These are phyloP conservation scores for Tachysurus fulvidraco DNA, from an alignment of 2,113 vertebrate genomes.

Conservation along the genomic window DNA sequence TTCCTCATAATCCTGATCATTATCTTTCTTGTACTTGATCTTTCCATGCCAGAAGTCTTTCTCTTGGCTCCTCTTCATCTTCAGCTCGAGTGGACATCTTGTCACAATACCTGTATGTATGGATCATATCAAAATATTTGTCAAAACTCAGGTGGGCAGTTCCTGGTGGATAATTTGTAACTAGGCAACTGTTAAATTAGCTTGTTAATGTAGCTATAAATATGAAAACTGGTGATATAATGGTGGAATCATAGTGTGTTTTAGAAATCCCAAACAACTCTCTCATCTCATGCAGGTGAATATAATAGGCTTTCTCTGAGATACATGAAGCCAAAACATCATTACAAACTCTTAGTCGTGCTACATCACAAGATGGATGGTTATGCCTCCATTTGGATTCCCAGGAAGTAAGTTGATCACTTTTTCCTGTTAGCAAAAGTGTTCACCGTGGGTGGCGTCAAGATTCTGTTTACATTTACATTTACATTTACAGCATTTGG, in stretches of 20 bases:
- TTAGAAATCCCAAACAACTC: background rate
- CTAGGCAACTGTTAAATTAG: too few relatives aligned
- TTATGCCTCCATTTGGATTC: too few relatives aligned
- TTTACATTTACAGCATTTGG: too few relatives aligned
- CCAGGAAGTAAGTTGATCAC: too few relatives aligned
- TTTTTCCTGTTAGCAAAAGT: too few relatives aligned
- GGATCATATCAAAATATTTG: background rate
- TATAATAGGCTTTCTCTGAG: too few relatives aligned
- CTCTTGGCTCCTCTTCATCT: conserved; percentile 69
- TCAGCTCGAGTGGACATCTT: conserved; percentile 74
- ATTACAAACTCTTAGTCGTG: too few relatives aligned
- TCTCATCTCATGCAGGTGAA: background rate
- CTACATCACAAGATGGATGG: background rate
- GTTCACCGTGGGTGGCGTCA: too few relatives aligned
- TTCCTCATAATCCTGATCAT: conserved; percentile 51
- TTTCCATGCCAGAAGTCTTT: conserved; percentile 67
- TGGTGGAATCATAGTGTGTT: background rate
- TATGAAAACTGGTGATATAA: background rate
- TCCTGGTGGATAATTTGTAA: background rate
- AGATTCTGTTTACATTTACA: too few relatives aligned
- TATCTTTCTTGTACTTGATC: conserved; percentile 69
- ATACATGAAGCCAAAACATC: too few relatives aligned
- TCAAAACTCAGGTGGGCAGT: background rate
- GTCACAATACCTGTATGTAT: conserved; percentile 70
- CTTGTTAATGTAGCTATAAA: background rate